phyloP scores from a whole-genome alignment of 1,140 invertebrate genomes.

The Temnothorax longispinosus region DNA sequence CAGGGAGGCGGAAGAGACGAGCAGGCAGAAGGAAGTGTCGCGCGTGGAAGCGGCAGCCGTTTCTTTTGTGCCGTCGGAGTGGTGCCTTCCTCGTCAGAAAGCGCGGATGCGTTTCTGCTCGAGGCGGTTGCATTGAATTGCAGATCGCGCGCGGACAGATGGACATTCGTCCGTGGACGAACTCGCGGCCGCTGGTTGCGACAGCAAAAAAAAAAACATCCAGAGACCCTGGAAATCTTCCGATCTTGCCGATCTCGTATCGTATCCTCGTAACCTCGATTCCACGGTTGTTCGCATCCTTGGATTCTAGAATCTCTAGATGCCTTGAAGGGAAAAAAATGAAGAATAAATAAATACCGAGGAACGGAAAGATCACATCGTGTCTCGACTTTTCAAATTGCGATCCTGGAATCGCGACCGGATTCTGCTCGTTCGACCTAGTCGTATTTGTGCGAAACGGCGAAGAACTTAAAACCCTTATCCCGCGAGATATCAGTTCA shows the following conservation, averaged over 20 bases:
- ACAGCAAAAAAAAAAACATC: conserved; percentile 65
- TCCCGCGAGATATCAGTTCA: conserved; percentile 5
- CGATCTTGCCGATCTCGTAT: conserved; percentile 55
- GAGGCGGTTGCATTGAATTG: conserved; percentile 81
- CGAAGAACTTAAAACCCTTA: not conserved
- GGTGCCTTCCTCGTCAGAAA: conserved; percentile 72
- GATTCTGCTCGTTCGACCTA: not conserved
- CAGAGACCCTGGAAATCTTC: conserved; percentile 66
- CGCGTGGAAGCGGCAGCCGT: conserved; percentile 30
- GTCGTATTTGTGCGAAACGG: not conserved
- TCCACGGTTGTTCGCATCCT: conserved; percentile 30
- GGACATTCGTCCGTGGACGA: conserved; percentile 78
- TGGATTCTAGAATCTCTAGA: conserved; percentile 32
- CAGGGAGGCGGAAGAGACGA: conserved; percentile 34
- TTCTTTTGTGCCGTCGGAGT: conserved; percentile 52
- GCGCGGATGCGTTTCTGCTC: conserved; percentile 71
- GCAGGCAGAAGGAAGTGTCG: conserved; percentile 51
- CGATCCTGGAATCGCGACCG: not conserved
- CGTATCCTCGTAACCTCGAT: conserved; percentile 51
- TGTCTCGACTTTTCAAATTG: not conserved
- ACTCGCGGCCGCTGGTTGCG: conserved; percentile 77
- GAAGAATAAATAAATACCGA: not conserved
- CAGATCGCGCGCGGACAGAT: conserved; percentile 82
- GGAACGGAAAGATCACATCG: not conserved
- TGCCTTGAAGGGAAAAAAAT: not conserved